These are phyloP conservation scores for Callitettix versicolor DNA, from an alignment of 1,140 invertebrate species.

Conservation along the genomic window DNA sequence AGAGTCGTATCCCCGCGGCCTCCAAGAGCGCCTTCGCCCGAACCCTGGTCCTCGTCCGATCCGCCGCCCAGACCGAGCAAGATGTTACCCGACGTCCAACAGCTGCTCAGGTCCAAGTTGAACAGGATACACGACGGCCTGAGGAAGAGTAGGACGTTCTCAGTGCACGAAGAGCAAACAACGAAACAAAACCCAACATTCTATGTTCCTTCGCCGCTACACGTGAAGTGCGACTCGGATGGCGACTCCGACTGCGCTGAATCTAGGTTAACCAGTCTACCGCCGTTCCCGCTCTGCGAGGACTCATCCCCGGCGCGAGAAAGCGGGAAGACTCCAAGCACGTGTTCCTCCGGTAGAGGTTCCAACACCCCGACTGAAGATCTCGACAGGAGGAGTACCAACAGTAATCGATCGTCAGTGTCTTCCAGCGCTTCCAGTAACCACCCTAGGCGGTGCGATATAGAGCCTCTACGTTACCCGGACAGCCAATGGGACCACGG, in stretches of 20 bases:
- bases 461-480: constrained; percentile 22
- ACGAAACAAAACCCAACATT: constrained; percentile 39
- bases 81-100: constrained; percentile 41
- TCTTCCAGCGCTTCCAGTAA: not conserved
- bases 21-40: constrained; percentile 35
- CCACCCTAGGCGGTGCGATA: constrained; percentile 1
- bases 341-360: constrained; percentile 20
- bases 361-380: constrained; percentile 24
- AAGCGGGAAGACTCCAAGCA: constrained; percentile 26
- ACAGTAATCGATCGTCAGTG: constrained; percentile 7
- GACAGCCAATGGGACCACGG: constrained; percentile 22
- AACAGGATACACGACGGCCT: constrained; percentile 55
- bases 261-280: not conserved
- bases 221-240: constrained; percentile 20
- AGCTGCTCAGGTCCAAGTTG: constrained; percentile 49
- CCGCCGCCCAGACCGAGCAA: not conserved
- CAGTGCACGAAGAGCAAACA: constrained; percentile 50
- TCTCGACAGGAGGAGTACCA: constrained; percentile 8
- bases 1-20: constrained; percentile 30
- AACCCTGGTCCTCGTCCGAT: constrained; percentile 29
- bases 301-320: not conserved
- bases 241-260: constrained; percentile 20
- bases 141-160: constrained; percentile 47
- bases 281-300: constrained; percentile 11
- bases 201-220: constrained; percentile 51